Evolutionary conservation across 2,113 vertebrate species (phyloP).

Genomic region (Cyrtonyx montezumae): DNA sequence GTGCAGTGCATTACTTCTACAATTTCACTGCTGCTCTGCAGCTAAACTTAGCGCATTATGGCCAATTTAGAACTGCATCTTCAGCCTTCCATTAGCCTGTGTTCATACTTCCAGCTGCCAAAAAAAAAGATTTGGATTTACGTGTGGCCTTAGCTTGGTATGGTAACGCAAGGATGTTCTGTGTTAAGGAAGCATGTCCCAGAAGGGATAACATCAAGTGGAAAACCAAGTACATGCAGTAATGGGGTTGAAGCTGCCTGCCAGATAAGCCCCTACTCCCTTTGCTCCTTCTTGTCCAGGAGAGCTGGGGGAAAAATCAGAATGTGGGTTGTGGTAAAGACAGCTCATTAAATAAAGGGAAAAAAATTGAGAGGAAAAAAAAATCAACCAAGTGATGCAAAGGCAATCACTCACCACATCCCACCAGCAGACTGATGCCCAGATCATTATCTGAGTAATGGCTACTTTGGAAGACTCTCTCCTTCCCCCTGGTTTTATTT

Average conservation of each 20-base stretch:
- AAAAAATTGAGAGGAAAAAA: fast-evolving
- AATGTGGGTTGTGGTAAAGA: background rate
- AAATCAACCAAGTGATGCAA: background rate
- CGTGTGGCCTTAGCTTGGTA: background rate
- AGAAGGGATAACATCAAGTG: background rate
- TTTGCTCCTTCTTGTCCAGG: background rate
- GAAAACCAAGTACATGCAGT: background rate
- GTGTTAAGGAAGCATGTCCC: background rate
- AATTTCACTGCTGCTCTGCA: background rate
- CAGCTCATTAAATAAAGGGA: background rate
- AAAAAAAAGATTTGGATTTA: background rate
- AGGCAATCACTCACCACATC: background rate
- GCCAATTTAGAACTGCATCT: background rate
- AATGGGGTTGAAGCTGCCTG: background rate
- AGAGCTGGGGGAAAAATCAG: background rate
- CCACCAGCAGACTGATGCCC: background rate
- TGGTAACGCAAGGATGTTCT: background rate
- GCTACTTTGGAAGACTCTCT: background rate
- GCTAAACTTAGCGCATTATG: background rate
- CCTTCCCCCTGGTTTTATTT: background rate
- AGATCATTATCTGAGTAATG: background rate
- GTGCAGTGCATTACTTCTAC: background rate
- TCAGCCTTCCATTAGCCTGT: background rate
- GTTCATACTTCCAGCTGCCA: background rate
- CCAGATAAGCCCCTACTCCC: background rate